Evolutionary conservation across 2,888 invertebrate species (phyloP), one percentile per base, ranked within the genome.

Genomic region (Hypsopygia costalis): DNA sequence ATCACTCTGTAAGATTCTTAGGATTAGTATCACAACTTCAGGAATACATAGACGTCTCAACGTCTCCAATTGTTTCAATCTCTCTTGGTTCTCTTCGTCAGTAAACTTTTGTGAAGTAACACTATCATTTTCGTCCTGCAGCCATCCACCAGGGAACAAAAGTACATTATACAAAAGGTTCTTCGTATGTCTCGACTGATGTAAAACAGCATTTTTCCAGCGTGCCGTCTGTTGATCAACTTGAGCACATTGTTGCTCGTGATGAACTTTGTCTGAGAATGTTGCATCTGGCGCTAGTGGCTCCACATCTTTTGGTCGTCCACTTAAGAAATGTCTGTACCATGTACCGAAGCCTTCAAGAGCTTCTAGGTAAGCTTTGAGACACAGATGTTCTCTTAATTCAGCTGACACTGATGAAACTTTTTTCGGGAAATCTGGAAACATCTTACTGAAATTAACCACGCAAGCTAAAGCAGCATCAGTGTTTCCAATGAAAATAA

Each of bases 111-210:
- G 53, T 0, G 89, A 89, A 44, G 89, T 89, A 38, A 88, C 85
- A 10, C 88, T 78, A 33, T 89, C 89, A 51, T 76, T 90, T 9
- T 92, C 90, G 69, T 97, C 97, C 32, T 92, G 91, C 44, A 98
- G 90, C 98, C 98, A 98, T 3, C 98, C 97, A 56, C 96, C 94
- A 1, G 97, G 96, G 69, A 98, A 98, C 6, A 96, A 74, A 27
- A 98, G 72, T 0, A 98, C 94, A 77, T 97, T 97, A 76, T 94
- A 96, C 5, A 98, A 86, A 37, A 94, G 90, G 46, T 93, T 93
- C 57, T 94, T 94, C 0, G 96, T 94, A 41, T 92, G 93, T 83
- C 92, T 90, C 0, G 95, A 93, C 64, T 95, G 95, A 58, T 93
- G 92, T 35, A 90, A 80, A 41, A 95, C 90, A 27, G 92, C 91